Evolutionary conservation across 2,888 invertebrate species (phyloP).

Genomic region (Tanypteryx hageni): DNA sequence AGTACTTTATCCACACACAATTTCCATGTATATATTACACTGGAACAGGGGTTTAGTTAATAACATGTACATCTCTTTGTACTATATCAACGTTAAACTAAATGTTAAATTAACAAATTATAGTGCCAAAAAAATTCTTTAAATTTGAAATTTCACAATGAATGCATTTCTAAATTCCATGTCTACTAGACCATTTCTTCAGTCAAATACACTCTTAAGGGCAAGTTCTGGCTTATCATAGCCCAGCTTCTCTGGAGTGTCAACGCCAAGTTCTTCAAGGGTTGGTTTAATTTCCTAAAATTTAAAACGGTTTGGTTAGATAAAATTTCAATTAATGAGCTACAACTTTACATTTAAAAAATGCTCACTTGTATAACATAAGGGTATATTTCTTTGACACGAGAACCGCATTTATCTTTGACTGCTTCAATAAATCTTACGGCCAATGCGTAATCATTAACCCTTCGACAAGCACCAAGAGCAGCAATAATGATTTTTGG

Average conservation of each 20-base stretch:
- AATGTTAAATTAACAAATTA: constrained; percentile 20
- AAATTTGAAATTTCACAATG: constrained; percentile 26
- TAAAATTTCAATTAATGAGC: not conserved
- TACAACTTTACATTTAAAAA: not conserved
- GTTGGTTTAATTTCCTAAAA: constrained; percentile 91
- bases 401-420: constrained; percentile 90
- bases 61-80: constrained; percentile 56
- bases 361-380: constrained; percentile 82
- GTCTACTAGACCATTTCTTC: constrained; percentile 29
- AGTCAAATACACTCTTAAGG: constrained; percentile 84
- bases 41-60: constrained; percentile 46
- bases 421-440: constrained; percentile 95
- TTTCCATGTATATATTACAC: constrained; percentile 51
- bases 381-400: constrained; percentile 88
- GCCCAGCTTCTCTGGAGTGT: constrained; percentile 96
- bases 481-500: constrained; percentile 92
- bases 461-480: constrained; percentile 92
- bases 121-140: constrained; percentile 45
- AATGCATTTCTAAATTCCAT: constrained; percentile 72
- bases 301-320: not conserved
- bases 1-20: constrained; percentile 28
- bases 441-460: constrained; percentile 96
- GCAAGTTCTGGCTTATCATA: constrained; percentile 98
- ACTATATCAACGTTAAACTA: constrained; percentile 51
- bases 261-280: constrained; percentile 93